Conservation (phyloP, 2,888 invertebrate species). For the Trissonchulus sp. region DNA sequence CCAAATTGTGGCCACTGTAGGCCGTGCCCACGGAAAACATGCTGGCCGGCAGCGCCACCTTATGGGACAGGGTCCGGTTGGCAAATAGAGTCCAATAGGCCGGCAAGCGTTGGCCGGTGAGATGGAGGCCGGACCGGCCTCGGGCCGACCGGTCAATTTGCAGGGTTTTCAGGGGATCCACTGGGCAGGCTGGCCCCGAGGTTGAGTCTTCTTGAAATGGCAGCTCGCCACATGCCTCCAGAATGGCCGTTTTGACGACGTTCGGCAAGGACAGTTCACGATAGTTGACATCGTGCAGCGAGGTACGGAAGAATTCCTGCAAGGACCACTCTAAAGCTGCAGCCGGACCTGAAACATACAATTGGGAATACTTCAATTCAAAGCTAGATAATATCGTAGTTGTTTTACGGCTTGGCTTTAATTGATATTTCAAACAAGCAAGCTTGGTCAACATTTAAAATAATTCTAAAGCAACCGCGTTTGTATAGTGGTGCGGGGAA, state of each 20-base stretch:
- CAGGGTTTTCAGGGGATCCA: not conserved
- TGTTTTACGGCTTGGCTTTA: too few relatives aligned
- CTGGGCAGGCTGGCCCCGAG: too few relatives aligned
- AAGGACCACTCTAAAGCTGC: too few relatives aligned
- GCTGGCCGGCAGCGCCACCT: not conserved
- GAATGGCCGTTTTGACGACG: not conserved
- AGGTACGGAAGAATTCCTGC: not conserved
- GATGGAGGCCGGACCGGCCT: not conserved
- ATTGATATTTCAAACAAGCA: too few relatives aligned
- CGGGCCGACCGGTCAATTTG: not conserved
- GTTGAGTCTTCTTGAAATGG: too few relatives aligned
- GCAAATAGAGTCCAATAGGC: not conserved
- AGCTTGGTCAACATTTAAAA: too few relatives aligned
- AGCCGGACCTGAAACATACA: too few relatives aligned
- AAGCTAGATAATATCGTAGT: too few relatives aligned
- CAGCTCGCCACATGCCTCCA: not conserved
- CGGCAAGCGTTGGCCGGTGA: not conserved
- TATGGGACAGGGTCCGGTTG: not conserved
- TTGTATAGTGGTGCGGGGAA: too few relatives aligned
- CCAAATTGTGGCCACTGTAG: not conserved
- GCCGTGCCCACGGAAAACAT: not conserved
- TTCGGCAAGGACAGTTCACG: not conserved
- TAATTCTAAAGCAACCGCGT: too few relatives aligned
- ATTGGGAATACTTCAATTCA: too few relatives aligned
- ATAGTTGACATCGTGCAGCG: not conserved